Evolutionary conservation across 2,888 invertebrate genomes (phyloP), one percentile per base, ranked within the genome.

Genomic region (Steinernema hermaphroditum): DNA sequence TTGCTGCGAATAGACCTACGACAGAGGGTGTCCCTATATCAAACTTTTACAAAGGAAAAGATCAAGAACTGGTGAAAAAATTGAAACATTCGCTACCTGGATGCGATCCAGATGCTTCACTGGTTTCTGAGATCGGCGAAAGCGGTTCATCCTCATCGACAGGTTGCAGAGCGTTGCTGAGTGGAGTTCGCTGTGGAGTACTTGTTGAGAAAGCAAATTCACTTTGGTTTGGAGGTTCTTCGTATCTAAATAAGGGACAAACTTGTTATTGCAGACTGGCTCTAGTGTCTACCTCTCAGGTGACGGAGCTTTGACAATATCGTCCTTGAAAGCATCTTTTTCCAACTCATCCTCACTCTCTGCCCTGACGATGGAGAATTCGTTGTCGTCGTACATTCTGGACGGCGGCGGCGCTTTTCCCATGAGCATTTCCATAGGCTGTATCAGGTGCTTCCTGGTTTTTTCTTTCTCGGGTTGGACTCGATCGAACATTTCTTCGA

Each of bases 401-500:
- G 62, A 16, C 2, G 62, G 19, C 9, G 62, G 16, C 32, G 29
- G 16, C 4, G 14, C 1, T 16, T 34, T 24, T 14, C 62, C 62
- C 62, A 62, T 16, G 16, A 62, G 29, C 32, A 29, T 29, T 27
- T 62, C 62, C 32, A 62, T 62, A 2, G 62, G 62, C 27, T 62
- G 62, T 2, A 62, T 32, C 29, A 62, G 29, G 16, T 14, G 14
- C 32, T 62, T 62, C 62, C 62, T 29, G 29, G 62, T 32, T 27
- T 62, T 62, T 19, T 16, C 46, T 19, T 34, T 62, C 29, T 62
- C 62, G 32, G 29, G 29, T 32, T 29, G 62, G 1, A 32, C 29
- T 29, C 62, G 29, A 14, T 62, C 62, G 32, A 62, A 62, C 62
- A 62, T 29, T 29, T 62, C 62, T 29, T 62, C 62, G 32, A 62